Evolutionary conservation across 2,797 vertebrate species (phyloP), one percentile per base, ranked within the genome.

Genomic region (Vultur gryphus): DNA sequence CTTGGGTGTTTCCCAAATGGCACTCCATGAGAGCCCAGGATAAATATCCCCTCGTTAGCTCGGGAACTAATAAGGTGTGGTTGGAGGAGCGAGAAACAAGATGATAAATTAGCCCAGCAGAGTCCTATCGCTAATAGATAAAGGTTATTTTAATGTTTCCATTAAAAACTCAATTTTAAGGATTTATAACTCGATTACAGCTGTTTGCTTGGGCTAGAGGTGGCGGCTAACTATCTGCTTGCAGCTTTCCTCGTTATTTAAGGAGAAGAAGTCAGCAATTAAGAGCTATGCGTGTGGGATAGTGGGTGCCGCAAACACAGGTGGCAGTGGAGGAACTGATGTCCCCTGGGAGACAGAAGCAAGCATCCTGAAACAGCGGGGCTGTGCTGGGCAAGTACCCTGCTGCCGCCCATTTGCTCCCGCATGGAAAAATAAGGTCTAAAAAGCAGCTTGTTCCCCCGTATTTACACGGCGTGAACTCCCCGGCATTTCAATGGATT

Each of bases 141-240:
- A 94, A 81, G 89, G 92, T 93, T 96, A 94, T 94, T 95, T 96
- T 93, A 96, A 95, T 92, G 89, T 95, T 96, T 89, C 97, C 89
- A 96, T 96, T 97, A 95, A 97, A 96, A 96, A 93, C 95, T 97
- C 97, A 91, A 95, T 97, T 95, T 96, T 93, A 95, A 96, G 89
- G 94, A 96, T 97, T 97, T 96, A 95, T 95, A 96, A 95, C 92
- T 92, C 9, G 1, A 87, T 81, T 89, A 75, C 93, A 96, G 96
- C 94, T 77, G 46, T 87, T 87, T 75, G 79, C 94, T 92, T 3
- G 10, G 90, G 93, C 92, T 95, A 94, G 90, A 97, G 93, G 89
- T 87, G 87, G 91, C 0, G 0, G 81, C 75, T 92, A 73, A 85
- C 61, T 71, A 71, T 61, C 88, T 72, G 72, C 72, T 86, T 58